Percentiles rank a stretch among this genome's conserved stretches.
Conservation (phyloP, 2,888 invertebrate genomes). For the Petrolisthes cinctipes region DNA sequence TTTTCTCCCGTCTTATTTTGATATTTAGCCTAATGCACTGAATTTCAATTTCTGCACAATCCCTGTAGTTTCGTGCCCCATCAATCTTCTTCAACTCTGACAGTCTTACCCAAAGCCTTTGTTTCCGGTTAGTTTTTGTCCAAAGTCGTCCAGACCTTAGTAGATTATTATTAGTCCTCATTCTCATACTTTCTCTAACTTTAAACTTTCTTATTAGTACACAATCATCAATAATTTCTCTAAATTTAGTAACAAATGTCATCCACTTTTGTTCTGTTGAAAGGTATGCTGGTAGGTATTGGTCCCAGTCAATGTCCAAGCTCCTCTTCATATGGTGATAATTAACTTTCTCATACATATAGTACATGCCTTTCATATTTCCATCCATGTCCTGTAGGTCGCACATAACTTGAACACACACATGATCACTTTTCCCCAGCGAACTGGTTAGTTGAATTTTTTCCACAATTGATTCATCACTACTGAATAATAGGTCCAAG, state of each 20-base stretch:
- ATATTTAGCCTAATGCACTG: conserved; percentile 34
- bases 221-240: neutral
- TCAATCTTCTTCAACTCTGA: neutral
- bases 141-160: conserved; percentile 26
- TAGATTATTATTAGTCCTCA: conserved; percentile 31
- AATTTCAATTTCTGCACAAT: conserved; percentile 8
- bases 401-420: neutral
- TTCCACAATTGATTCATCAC: conserved; percentile 5
- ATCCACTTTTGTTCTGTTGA: neutral
- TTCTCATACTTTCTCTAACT: conserved; percentile 11
- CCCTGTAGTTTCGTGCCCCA: neutral
- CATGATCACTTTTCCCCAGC: conserved; percentile 9
- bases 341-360: conserved; percentile 17
- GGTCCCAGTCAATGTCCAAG: conserved; percentile 14
- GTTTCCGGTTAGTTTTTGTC: conserved; percentile 31
- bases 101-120: conserved; percentile 30
- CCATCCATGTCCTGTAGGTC: conserved; percentile 8
- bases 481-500: conserved; percentile 9
- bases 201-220: neutral
- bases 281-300: neutral
- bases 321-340: neutral
- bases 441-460: neutral
- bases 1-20: conserved; percentile 28
- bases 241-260: neutral
- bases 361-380: conserved; percentile 1